Conservation (phyloP, 1,140 invertebrate species). For the Anagrus nilaparvatae region DNA sequence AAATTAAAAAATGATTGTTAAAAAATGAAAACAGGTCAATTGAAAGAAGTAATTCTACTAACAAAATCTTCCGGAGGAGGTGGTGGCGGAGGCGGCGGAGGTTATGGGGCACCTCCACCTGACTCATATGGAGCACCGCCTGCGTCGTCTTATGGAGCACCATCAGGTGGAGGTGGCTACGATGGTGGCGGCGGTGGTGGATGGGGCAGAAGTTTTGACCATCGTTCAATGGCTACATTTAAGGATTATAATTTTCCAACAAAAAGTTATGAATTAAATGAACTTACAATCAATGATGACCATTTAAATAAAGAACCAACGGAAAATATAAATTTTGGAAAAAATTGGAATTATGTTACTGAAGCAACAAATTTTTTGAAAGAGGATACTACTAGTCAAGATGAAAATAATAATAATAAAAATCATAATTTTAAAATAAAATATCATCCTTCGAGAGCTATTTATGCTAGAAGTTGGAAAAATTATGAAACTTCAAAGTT, state of each 20-base stretch:
- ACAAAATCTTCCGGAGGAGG: conserved; percentile 27
- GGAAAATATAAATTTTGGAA: background rate
- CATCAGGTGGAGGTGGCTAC: conserved; percentile 27
- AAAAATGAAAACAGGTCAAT: conserved; percentile 18
- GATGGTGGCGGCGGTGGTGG: conserved; percentile 27
- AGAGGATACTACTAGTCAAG: too few species aligned
- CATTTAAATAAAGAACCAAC: too few species aligned
- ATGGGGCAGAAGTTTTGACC: conserved; percentile 36
- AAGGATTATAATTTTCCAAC: conserved; percentile 13
- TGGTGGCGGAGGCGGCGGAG: conserved; percentile 20
- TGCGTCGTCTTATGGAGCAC: conserved; percentile 27
- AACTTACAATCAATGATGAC: too few species aligned
- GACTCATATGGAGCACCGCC: conserved; percentile 26
- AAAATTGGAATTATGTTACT: background rate
- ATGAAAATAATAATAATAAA: too few species aligned
- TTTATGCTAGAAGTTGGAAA: conserved; percentile 8
- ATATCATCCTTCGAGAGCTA: background rate
- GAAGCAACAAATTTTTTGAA: background rate
- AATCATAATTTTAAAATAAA: background rate
- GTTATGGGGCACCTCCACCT: conserved; percentile 5
- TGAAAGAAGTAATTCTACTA: conserved; percentile 35
- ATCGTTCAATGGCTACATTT: conserved; percentile 4
- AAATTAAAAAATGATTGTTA: conserved; percentile 13
- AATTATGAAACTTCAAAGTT: conserved; percentile 3
- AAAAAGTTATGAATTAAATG: background rate